Evolutionary conservation across 2,113 vertebrate species (phyloP), one percentile per base, ranked within the genome.

Genomic region (Puntigrus tetrazona): DNA sequence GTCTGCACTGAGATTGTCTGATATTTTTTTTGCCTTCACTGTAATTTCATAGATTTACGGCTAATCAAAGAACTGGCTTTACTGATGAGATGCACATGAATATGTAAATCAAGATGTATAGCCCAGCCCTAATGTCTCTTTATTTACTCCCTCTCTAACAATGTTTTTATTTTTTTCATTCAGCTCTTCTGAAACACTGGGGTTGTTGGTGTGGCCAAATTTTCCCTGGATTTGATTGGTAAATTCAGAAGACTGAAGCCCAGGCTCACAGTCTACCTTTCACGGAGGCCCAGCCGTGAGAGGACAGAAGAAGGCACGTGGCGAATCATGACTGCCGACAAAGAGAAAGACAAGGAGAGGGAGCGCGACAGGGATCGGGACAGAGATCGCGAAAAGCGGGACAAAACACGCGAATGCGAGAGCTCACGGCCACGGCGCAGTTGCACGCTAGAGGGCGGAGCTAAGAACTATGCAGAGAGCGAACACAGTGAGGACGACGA

Each of bases 221-320:
- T 99, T 97, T 99, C 94, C 97, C 97, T 99, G 96, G 96, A 96
- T 97, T 96, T 98, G 98, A 96, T 96, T 96, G 94, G 96, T 96
- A 98, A 98, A 99, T 99, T 99, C 97, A 99, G 97, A 99, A 99
- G 97, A 99, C 98, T 99, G 98, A 99, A 99, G 98, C 98, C 98
- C 98, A 98, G 98, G 97, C 97, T 99, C 92, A 99, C 98, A 96
- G 98, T 99, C 97, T 99, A 99, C 98, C 98, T 99, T 99, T 99
- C 98, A 99, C 98, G 98, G 98, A 99, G 97, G 98, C 98, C 98
- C 94, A 99, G 97, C 98, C 98, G 98, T 99, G 98, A 99, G 98
- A 99, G 98, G 98, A 99, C 98, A 97, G 98, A 99, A 97, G 98
- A 99, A 99, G 98, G 98, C 96, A 99, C 98, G 96, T 99, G 98